Conservation (phyloP, 2,888 invertebrate species). For the Phlogophora meticulosa region DNA sequence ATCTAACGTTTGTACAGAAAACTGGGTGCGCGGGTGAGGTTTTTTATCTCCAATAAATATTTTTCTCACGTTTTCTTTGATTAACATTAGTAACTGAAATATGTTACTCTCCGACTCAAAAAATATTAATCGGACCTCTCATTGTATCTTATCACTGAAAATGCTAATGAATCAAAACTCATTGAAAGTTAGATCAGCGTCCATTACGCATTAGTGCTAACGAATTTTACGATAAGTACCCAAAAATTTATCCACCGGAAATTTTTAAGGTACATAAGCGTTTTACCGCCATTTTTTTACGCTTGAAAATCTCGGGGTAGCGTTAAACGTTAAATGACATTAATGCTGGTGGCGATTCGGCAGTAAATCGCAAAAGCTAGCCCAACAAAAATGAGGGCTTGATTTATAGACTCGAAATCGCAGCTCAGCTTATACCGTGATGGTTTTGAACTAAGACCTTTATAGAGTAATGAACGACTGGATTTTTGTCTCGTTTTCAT, state of each 20-base stretch:
- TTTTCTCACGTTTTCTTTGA: no score
- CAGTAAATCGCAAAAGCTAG: conserved; percentile 49
- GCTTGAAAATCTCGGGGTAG: conserved; percentile 22
- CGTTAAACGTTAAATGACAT: conserved; percentile 49
- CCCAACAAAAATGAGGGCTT: conserved; percentile 50
- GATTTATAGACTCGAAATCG: conserved; percentile 43
- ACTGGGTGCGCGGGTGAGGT: no score
- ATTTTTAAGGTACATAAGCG: conserved; percentile 24
- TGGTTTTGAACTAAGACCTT: conserved; percentile 10
- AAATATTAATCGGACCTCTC: no score
- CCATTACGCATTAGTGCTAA: not conserved
- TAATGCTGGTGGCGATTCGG: conserved; percentile 45
- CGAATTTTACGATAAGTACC: conserved; percentile 12
- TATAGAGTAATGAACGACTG: conserved; percentile 7
- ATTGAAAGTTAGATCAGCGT: no score
- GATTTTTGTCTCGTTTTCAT: not conserved
- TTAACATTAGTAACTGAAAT: no score
- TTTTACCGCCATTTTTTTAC: conserved; percentile 41
- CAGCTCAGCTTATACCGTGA: conserved; percentile 23
- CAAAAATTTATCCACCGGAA: conserved; percentile 37
- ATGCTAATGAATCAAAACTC: no score
- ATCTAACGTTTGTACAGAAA: no score
- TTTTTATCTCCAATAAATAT: no score
- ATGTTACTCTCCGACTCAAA: no score
- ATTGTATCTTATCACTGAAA: no score